phyloP scores from a whole-genome alignment of 2,113 vertebrate species.

The Sphaerodactylus townsendi region DNA sequence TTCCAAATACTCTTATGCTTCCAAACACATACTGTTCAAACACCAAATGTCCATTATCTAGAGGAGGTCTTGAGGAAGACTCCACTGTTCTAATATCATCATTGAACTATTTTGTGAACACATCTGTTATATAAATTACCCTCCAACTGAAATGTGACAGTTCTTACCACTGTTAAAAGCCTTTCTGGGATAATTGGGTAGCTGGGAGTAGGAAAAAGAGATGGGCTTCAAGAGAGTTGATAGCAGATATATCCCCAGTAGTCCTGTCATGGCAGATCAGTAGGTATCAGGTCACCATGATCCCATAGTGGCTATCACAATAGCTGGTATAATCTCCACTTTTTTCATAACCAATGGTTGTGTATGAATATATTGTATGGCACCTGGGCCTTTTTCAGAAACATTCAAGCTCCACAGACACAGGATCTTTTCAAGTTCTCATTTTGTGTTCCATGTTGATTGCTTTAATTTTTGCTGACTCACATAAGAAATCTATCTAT shows the following conservation, averaged over 20 bases:
- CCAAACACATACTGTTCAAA: too few relatives aligned
- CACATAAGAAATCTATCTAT: too few relatives aligned
- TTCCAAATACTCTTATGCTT: too few relatives aligned
- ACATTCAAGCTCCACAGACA: not conserved
- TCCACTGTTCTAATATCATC: constrained; percentile 18
- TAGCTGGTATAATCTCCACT: not conserved
- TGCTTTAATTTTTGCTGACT: too few relatives aligned
- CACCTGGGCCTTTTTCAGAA: not conserved
- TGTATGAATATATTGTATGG: not conserved
- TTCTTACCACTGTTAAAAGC: constrained; percentile 2
- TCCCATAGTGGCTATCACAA: not conserved
- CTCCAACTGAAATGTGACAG: constrained; percentile 36
- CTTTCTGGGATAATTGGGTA: not conserved
- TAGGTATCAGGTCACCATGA: too few relatives aligned
- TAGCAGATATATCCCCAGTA: too few relatives aligned
- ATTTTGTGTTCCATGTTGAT: not conserved
- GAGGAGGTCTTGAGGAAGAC: not conserved
- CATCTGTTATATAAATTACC: constrained; percentile 48
- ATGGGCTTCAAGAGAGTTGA: not conserved
- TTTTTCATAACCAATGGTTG: not conserved
- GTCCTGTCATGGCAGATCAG: too few relatives aligned
- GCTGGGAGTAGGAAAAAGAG: not conserved
- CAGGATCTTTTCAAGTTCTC: not conserved
- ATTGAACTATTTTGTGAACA: not conserved
- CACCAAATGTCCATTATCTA: too few relatives aligned